Conservation (phyloP, 2,888 invertebrate genomes). For the Eudemis profundana region DNA sequence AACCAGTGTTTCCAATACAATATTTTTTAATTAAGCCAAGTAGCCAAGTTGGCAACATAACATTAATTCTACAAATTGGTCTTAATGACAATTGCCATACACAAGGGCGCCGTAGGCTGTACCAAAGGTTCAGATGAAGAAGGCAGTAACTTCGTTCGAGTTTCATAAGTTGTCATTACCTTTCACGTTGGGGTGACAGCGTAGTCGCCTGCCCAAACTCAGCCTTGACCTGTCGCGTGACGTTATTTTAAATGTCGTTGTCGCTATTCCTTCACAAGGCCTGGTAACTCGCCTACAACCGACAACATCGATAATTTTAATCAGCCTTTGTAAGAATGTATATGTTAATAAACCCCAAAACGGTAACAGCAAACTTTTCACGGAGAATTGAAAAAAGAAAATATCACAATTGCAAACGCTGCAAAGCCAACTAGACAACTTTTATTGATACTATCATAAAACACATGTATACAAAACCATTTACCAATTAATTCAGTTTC, state of each 20-base stretch:
- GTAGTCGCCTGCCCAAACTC: background rate
- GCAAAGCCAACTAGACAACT: too few species aligned
- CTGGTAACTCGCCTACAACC: slow-evolving; percentile 5
- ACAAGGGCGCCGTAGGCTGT: slow-evolving; percentile 55
- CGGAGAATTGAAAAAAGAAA: background rate
- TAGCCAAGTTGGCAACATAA: slow-evolving; percentile 50
- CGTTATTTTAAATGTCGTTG: slow-evolving; percentile 63
- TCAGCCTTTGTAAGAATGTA: slow-evolving; percentile 5
- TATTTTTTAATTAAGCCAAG: slow-evolving; percentile 46
- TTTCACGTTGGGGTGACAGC: background rate
- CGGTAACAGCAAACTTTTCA: background rate
- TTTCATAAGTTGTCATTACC: slow-evolving; percentile 5
- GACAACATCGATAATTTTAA: slow-evolving; percentile 31
- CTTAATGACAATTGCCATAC: slow-evolving; percentile 68
- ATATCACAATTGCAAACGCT: too few species aligned
- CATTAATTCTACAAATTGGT: slow-evolving; percentile 75
- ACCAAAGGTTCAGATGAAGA: background rate
- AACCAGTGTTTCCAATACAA: slow-evolving; percentile 2
- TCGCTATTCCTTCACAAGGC: slow-evolving; percentile 11
- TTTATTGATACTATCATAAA: too few species aligned
- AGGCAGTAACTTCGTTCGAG: background rate
- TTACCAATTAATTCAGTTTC: too few species aligned
- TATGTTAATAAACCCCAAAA: background rate
- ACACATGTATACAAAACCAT: too few species aligned
- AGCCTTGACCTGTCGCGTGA: slow-evolving; percentile 78